These are phyloP conservation scores for Abramis brama DNA, from an alignment of 2,113 vertebrate genomes.

Conservation along the genomic window DNA sequence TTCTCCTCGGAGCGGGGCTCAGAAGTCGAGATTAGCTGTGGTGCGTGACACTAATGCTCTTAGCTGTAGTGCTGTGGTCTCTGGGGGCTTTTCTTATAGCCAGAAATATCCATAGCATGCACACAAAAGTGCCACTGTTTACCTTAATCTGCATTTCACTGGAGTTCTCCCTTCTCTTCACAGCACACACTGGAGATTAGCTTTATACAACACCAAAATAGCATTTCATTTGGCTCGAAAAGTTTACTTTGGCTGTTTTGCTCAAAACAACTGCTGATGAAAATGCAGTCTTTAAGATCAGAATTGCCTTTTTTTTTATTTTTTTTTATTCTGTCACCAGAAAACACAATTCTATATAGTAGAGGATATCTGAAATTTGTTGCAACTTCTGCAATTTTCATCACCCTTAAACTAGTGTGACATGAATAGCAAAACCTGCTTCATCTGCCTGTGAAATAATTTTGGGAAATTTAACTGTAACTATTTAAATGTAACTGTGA, in stretches of 20 bases:
- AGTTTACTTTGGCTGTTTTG: constrained; percentile 6
- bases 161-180: constrained; percentile 42
- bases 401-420: background rate
- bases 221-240: constrained; percentile 25
- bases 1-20: constrained; percentile 17
- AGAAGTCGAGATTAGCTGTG: constrained; percentile 44
- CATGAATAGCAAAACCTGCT: background rate
- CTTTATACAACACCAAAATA: constrained; percentile 57
- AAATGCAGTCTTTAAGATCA: background rate
- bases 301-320: no score
- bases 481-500: background rate
- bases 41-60: constrained; percentile 52
- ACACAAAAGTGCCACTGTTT: constrained; percentile 47
- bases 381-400: background rate
- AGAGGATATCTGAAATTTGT: background rate
- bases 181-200: constrained; percentile 39
- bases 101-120: constrained; percentile 40
- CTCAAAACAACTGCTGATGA: background rate
- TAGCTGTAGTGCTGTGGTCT: constrained; percentile 28
- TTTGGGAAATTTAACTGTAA: background rate
- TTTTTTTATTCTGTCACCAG: background rate
- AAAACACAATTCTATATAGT: background rate
- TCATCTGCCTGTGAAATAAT: background rate
- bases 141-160: constrained; percentile 57
- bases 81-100: constrained; percentile 1